These are phyloP conservation scores for Spea hammondii DNA, from an alignment of 2,797 vertebrate species.

Conservation along the genomic window DNA sequence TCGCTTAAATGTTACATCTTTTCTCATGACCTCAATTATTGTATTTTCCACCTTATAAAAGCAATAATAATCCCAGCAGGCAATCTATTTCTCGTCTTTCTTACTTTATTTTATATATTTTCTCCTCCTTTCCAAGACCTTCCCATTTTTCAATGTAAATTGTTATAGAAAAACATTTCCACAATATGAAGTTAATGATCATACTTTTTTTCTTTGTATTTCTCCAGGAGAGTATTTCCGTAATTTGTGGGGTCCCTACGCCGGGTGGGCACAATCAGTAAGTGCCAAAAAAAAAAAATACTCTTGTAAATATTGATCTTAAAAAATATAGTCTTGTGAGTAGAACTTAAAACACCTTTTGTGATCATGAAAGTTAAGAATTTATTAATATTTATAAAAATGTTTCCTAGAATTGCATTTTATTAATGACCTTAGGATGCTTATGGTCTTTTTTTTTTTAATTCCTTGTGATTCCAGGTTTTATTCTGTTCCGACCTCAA, in stretches of 20 bases:
- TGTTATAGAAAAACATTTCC: too few relatives aligned
- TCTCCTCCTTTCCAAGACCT: constrained; percentile 14
- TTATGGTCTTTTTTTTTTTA: not conserved
- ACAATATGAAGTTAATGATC: not conserved
- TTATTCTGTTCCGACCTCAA: constrained; percentile 89
- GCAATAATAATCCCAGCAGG: not conserved
- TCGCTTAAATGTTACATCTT: not conserved
- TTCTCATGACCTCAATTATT: not conserved
- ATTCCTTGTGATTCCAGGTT: constrained; percentile 68
- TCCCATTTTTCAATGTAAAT: too few relatives aligned
- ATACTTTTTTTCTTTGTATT: not conserved
- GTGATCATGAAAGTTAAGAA: too few relatives aligned
- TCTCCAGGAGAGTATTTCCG: constrained; percentile 81
- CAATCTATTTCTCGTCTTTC: not conserved
- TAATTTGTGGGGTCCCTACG: constrained; percentile 77
- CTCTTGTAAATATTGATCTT: not conserved
- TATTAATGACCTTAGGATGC: not conserved
- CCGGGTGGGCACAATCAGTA: constrained; percentile 85
- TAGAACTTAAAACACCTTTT: not conserved
- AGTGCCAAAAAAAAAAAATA: constrained; percentile 54
- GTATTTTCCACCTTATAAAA: too few relatives aligned
- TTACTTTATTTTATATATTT: not conserved
- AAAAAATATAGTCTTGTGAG: too few relatives aligned
- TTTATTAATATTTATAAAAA: not conserved
- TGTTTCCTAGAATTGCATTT: not conserved